A percentile compares a stretch with the other conserved stretches of the same genome.
Conservation (phyloP, 2,797 vertebrate species). For the Melanotaenia parkinsoni region DNA sequence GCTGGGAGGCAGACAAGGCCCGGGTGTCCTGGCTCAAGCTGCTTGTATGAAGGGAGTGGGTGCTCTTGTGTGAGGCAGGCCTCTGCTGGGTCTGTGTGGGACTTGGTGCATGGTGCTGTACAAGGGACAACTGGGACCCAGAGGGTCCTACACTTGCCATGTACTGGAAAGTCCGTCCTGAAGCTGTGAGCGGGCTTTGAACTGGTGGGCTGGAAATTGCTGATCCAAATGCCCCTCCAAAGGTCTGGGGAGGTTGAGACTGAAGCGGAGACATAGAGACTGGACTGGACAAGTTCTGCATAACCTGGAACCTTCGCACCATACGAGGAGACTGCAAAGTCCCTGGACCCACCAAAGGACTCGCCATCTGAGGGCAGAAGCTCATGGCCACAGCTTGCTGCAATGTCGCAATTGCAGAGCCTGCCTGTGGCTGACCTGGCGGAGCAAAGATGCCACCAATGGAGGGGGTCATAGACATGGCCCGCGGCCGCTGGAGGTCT, state of each 20-base stretch:
- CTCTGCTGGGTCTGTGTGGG: conserved; percentile 84
- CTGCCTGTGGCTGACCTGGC: conserved; percentile 84
- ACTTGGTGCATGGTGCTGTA: conserved; percentile 89
- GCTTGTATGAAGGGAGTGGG: conserved; percentile 85
- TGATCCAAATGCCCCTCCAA: conserved; percentile 72
- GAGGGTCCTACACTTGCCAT: conserved; percentile 80
- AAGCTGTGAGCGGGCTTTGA: conserved; percentile 85
- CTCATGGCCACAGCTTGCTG: conserved; percentile 98
- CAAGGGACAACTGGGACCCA: conserved; percentile 90
- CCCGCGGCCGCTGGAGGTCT: conserved; percentile 88
- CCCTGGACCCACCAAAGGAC: conserved; percentile 85
- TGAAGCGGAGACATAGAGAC: conserved; percentile 87
- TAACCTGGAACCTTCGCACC: conserved; percentile 89
- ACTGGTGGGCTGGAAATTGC: conserved; percentile 82
- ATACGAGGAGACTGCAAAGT: conserved; percentile 91
- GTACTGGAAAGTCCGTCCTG: conserved; percentile 86
- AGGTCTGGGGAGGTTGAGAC: conserved; percentile 81
- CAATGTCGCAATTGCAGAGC: conserved; percentile 94
- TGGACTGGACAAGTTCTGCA: conserved; percentile 87
- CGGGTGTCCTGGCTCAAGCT: conserved; percentile 88
- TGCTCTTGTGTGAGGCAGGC: conserved; percentile 88
- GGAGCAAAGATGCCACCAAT: conserved; percentile 88
- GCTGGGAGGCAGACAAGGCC: conserved; percentile 91
- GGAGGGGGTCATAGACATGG: conserved; percentile 86
- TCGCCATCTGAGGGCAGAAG: conserved; percentile 95